These are phyloP conservation scores for Drosophila bocqueti DNA, from an alignment of 1,140 invertebrate species.

Conservation along the genomic window DNA sequence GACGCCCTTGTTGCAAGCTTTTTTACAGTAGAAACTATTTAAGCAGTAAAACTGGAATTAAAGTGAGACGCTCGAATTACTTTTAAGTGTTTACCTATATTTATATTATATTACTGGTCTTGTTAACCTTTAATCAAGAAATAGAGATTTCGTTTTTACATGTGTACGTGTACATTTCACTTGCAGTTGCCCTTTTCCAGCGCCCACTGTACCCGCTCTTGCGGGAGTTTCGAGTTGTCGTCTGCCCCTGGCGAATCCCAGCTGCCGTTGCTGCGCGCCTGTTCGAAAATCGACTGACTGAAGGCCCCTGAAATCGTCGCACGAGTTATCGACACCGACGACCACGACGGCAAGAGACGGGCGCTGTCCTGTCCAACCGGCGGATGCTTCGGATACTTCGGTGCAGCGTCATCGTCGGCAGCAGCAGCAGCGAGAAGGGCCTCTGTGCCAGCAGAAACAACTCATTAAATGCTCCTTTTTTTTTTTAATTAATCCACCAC, in stretches of 20 bases:
- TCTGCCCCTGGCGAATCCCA: neutral
- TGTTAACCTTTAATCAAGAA: neutral
- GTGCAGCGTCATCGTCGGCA: neutral
- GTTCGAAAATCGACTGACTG: conserved; percentile 81
- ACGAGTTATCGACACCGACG: conserved; percentile 31
- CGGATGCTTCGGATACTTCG: conserved; percentile 7
- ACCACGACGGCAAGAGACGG: conserved; percentile 27
- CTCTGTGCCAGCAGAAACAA: conserved; percentile 34
- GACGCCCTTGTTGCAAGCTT: conserved; percentile 8
- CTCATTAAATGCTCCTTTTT: conserved; percentile 28
- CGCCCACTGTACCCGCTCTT: conserved; percentile 25
- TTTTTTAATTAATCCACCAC: conserved; percentile 39
- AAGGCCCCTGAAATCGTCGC: conserved; percentile 79
- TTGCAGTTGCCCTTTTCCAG: neutral
- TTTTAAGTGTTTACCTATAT: neutral
- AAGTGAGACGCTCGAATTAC: neutral
- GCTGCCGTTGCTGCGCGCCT: conserved; percentile 60
- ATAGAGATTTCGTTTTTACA: neutral
- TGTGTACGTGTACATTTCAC: neutral
- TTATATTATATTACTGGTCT: too few species aligned
- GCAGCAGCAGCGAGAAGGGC: conserved; percentile 8
- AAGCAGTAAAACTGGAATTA: neutral
- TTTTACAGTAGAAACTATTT: conserved; percentile 2
- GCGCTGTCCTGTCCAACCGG: conserved; percentile 10
- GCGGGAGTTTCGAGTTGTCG: conserved; percentile 50